Evolutionary conservation across 2,888 invertebrate species (phyloP).

Genomic region (Acanthacorydalis orientalis): DNA sequence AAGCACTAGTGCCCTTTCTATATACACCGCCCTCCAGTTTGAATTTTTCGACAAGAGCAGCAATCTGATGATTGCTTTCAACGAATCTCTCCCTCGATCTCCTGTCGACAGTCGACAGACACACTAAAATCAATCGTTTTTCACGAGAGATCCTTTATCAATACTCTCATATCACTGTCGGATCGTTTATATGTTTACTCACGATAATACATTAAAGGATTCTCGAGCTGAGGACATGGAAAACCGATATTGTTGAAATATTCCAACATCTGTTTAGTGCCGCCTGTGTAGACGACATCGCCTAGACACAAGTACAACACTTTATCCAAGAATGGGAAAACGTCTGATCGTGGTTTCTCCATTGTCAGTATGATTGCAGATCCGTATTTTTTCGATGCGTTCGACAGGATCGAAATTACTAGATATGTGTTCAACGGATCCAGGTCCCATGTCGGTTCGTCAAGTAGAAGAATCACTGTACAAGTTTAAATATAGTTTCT

Average conservation of each 20-base stretch:
- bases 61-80: slow-evolving; percentile 87
- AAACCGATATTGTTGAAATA: slow-evolving; percentile 93
- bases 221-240: slow-evolving; percentile 91
- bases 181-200: slow-evolving; percentile 26
- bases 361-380: slow-evolving; percentile 81
- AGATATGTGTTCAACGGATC: slow-evolving; percentile 92
- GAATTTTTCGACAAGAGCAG: slow-evolving; percentile 80
- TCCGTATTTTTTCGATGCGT: slow-evolving; percentile 76
- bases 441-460: slow-evolving; percentile 88
- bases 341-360: slow-evolving; percentile 87
- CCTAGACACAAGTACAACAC: slow-evolving; percentile 82
- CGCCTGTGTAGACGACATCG: slow-evolving; percentile 82
- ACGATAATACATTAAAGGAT: slow-evolving; percentile 96
- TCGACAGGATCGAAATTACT: slow-evolving; percentile 83
- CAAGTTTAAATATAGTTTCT: slow-evolving; percentile 9
- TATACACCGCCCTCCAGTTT: slow-evolving; percentile 68
- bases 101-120: slow-evolving; percentile 58
- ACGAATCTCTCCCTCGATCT: slow-evolving; percentile 79
- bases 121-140: slow-evolving; percentile 31
- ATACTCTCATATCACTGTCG: background rate
- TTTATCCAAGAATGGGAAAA: slow-evolving; percentile 86
- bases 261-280: slow-evolving; percentile 80
- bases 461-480: slow-evolving; percentile 68
- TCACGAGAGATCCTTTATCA: background rate
- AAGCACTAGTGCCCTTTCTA: slow-evolving; percentile 41